Evolutionary conservation across 2,888 invertebrate species (phyloP).

Genomic region (Hirtodrosophila confusa): DNA sequence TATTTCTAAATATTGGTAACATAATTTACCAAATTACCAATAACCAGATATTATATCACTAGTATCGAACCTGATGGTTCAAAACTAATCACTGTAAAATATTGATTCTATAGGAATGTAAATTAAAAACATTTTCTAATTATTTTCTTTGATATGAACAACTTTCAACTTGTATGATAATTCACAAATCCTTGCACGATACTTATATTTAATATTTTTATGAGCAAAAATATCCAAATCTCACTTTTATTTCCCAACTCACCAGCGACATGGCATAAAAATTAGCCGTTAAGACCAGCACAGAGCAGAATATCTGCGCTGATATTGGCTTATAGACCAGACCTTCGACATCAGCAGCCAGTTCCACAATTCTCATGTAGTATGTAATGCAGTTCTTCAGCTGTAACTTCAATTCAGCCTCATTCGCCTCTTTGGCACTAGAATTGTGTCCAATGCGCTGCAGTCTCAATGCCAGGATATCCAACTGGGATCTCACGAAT

Average conservation of each 20-base stretch:
- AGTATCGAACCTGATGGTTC: too few relatives aligned
- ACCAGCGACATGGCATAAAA: constrained; percentile 79
- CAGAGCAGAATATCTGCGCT: constrained; percentile 74
- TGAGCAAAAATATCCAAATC: too few relatives aligned
- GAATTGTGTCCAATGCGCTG: constrained; percentile 51
- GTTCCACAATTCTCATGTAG: constrained; percentile 51
- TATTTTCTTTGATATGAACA: too few relatives aligned
- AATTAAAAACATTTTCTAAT: too few relatives aligned
- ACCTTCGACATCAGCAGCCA: constrained; percentile 62
- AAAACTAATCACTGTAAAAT: too few relatives aligned
- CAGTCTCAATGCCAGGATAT: constrained; percentile 70
- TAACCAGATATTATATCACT: too few relatives aligned
- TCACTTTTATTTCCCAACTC: constrained; percentile 21
- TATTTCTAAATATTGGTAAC: too few relatives aligned
- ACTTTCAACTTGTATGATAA: too few relatives aligned
- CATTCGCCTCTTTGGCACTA: neutral
- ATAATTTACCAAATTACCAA: too few relatives aligned
- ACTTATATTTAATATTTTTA: too few relatives aligned
- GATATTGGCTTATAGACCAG: constrained; percentile 74
- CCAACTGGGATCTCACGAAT: constrained; percentile 68
- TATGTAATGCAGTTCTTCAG: constrained; percentile 64
- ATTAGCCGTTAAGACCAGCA: constrained; percentile 76
- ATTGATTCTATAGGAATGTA: too few relatives aligned
- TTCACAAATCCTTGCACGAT: too few relatives aligned
- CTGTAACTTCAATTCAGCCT: constrained; percentile 38